These are phyloP conservation scores for Epinephelus malabaricus DNA, from an alignment of 2,797 vertebrate species.

Conservation along the genomic window DNA sequence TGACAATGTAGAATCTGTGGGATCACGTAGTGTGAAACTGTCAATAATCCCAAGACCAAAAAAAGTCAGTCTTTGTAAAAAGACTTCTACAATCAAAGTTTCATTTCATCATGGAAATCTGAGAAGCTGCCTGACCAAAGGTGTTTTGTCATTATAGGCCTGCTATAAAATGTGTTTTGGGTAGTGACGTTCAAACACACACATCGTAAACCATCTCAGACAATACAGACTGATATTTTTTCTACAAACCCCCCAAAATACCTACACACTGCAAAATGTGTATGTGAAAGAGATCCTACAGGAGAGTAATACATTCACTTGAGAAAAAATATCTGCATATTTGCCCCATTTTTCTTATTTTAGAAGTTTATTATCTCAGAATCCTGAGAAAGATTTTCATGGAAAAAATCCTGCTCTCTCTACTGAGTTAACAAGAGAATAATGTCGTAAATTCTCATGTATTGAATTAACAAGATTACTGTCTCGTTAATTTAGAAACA, in stretches of 20 bases:
- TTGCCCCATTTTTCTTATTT: no score
- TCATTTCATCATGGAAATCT: background rate
- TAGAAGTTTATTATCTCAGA: no score
- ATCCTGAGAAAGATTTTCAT: no score
- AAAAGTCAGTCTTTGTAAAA: background rate
- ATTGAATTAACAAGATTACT: no score
- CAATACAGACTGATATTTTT: background rate
- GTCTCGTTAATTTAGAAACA: no score
- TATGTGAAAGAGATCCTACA: no score
- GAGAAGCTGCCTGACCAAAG: conserved; percentile 1
- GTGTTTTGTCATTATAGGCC: background rate
- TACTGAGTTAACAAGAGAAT: no score
- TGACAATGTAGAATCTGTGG: background rate
- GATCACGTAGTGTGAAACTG: background rate
- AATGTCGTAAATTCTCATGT: no score
- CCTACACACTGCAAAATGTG: no score
- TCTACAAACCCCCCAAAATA: background rate
- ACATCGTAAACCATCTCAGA: background rate
- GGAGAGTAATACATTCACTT: no score
- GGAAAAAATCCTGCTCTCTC: no score
- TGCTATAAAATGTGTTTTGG: background rate
- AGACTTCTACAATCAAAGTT: background rate
- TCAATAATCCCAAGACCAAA: background rate
- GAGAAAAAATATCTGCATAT: no score
- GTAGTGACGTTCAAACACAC: background rate